phyloP scores from a whole-genome alignment of 1,140 invertebrate species.

The Mamestra configurata region DNA sequence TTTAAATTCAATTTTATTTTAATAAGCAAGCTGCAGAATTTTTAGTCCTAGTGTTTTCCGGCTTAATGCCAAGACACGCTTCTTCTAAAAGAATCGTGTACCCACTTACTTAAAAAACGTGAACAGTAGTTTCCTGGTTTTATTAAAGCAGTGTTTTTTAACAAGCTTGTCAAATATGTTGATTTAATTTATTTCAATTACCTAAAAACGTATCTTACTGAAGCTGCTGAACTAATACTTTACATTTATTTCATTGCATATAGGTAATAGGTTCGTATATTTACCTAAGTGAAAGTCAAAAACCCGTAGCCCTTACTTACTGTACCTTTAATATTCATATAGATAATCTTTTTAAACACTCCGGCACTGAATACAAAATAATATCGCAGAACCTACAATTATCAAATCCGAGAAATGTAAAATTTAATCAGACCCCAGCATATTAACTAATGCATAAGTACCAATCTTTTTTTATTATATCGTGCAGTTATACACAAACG shows the following conservation, averaged over 20 bases:
- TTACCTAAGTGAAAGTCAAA: neutral
- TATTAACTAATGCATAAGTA: slow-evolving; percentile 46
- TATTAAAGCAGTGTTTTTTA: neutral
- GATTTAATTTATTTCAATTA: too few relatives aligned
- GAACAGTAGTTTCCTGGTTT: neutral
- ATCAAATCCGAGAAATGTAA: slow-evolving; percentile 34
- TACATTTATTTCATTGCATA: too few relatives aligned
- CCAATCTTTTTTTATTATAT: slow-evolving; percentile 45
- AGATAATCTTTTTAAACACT: neutral
- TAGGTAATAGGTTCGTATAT: too few relatives aligned
- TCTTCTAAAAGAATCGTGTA: neutral
- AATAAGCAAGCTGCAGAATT: neutral
- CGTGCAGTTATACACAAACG: slow-evolving; percentile 45
- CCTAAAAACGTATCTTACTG: too few relatives aligned
- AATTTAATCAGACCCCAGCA: slow-evolving; percentile 41
- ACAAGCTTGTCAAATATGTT: too few relatives aligned
- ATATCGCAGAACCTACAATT: slow-evolving; percentile 13
- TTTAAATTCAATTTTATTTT: slow-evolving; percentile 8
- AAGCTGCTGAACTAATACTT: too few relatives aligned
- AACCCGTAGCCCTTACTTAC: neutral
- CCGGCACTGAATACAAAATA: slow-evolving; percentile 24
- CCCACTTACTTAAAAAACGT: neutral
- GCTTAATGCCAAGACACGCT: slow-evolving; percentile 18
- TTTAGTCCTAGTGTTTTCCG: slow-evolving; percentile 1
- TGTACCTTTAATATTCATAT: neutral